Evolutionary conservation across 2,113 vertebrate species (phyloP).

Genomic region (Phalacrocorax pelagicus): DNA sequence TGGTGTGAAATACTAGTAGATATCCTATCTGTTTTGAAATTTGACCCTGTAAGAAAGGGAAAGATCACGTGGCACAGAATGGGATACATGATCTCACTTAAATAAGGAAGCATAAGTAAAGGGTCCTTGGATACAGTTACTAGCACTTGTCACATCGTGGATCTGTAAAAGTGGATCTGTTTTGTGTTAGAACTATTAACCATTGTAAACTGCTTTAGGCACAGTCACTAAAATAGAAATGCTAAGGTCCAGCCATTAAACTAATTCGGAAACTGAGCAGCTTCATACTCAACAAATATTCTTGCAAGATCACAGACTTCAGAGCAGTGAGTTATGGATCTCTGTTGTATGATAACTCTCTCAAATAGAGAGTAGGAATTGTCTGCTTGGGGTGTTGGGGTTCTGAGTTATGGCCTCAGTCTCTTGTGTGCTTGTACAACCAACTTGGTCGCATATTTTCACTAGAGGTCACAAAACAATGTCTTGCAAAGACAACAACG

Average conservation of each 20-base stretch:
- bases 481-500: background rate
- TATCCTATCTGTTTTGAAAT: background rate
- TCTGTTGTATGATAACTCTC: background rate
- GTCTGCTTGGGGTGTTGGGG: background rate
- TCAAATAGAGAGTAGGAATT: background rate
- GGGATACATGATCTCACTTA: background rate
- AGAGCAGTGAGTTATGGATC: background rate
- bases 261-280: rapidly evolving
- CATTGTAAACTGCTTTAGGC: background rate
- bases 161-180: background rate
- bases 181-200: background rate
- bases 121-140: background rate
- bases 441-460: background rate
- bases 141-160: background rate
- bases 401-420: background rate
- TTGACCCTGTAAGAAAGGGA: background rate
- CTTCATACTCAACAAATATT: background rate
- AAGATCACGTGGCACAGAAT: background rate
- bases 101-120: background rate
- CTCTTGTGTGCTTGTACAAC: background rate
- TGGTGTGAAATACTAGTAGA: background rate
- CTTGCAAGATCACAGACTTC: background rate
- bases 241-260: background rate
- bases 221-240: background rate
- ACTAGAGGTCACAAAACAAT: background rate